phyloP scores from a whole-genome alignment of 2,113 vertebrate genomes.

The Grammomys dolichurus region DNA sequence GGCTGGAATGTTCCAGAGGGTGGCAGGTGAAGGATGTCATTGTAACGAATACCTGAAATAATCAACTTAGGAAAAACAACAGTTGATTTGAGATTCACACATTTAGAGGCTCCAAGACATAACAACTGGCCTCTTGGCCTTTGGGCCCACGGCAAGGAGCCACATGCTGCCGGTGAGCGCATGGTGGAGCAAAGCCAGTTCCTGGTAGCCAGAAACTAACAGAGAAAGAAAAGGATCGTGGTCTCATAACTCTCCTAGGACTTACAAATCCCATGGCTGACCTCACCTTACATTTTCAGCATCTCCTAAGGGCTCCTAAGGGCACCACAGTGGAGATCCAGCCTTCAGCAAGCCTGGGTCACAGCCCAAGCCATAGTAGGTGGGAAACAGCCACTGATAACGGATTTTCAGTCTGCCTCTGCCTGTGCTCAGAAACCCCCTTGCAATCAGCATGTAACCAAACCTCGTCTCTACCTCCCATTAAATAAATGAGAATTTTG shows the following conservation, averaged over 20 bases:
- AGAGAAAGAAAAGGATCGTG: not conserved
- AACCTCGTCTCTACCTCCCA: not conserved
- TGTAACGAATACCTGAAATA: not conserved
- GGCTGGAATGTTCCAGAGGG: constrained; percentile 58
- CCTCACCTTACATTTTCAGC: not conserved
- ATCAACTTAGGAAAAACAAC: not conserved
- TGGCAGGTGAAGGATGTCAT: not conserved
- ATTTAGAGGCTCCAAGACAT: not conserved
- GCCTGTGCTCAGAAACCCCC: constrained; percentile 30
- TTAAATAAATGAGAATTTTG: constrained; percentile 30
- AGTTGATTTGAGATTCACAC: not conserved
- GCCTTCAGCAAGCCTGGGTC: not conserved
- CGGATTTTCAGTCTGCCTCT: not conserved
- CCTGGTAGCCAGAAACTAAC: not conserved
- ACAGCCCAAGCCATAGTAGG: not conserved
- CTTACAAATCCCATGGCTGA: not conserved
- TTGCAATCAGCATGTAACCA: not conserved
- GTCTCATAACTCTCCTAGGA: not conserved
- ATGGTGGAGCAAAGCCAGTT: not conserved
- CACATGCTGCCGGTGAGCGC: not conserved
- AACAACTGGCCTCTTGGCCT: not conserved
- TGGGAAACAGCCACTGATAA: not conserved
- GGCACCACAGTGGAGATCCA: not conserved
- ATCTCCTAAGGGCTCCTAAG: not conserved
- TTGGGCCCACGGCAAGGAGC: not conserved